A percentile compares a stretch with the other conserved stretches of the same genome.
phyloP scores from a whole-genome alignment of 2,797 vertebrate genomes.

The Cyclopterus lumpus region DNA sequence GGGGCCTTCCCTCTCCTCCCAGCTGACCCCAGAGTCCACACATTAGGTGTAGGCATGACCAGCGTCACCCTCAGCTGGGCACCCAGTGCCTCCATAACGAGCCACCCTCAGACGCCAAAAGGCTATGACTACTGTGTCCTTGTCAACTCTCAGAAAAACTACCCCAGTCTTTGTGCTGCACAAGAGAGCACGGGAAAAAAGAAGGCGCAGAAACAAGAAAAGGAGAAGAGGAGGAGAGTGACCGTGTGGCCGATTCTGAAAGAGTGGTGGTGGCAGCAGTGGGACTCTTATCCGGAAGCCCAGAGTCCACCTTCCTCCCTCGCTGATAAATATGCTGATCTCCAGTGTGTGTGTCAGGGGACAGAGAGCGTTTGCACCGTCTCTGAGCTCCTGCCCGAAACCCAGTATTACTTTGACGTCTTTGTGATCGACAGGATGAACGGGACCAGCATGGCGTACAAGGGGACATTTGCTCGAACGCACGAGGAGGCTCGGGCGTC shows the following conservation, averaged over 20 bases:
- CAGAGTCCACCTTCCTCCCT: conserved; percentile 44
- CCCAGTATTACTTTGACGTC: conserved; percentile 91
- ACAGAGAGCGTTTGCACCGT: conserved; percentile 88
- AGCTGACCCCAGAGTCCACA: conserved; percentile 85
- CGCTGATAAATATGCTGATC: conserved; percentile 65
- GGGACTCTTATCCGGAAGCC: conserved; percentile 66
- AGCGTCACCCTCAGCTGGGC: conserved; percentile 90
- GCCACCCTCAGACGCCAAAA: conserved; percentile 66
- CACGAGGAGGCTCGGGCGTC: conserved; percentile 85
- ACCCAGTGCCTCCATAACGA: conserved; percentile 83
- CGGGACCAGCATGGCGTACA: conserved; percentile 85
- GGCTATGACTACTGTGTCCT: conserved; percentile 89
- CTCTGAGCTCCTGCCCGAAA: conserved; percentile 86
- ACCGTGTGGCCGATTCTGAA: conserved; percentile 78
- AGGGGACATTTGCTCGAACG: conserved; percentile 85
- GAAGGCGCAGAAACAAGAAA: conserved; percentile 56
- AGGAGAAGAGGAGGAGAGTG: conserved; percentile 60
- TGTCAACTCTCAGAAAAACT: conserved; percentile 87
- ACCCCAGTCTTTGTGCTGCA: conserved; percentile 88
- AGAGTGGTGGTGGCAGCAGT: conserved; percentile 84
- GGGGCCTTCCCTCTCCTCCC: conserved; percentile 87
- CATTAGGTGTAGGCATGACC: conserved; percentile 86
- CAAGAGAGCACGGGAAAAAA: conserved; percentile 75
- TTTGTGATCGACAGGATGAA: conserved; percentile 88
- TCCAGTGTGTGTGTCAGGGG: conserved; percentile 86